Base-by-base conservation (phyloP, 2,888 invertebrate genomes). In the Dicroscelio sp. region DNA sequence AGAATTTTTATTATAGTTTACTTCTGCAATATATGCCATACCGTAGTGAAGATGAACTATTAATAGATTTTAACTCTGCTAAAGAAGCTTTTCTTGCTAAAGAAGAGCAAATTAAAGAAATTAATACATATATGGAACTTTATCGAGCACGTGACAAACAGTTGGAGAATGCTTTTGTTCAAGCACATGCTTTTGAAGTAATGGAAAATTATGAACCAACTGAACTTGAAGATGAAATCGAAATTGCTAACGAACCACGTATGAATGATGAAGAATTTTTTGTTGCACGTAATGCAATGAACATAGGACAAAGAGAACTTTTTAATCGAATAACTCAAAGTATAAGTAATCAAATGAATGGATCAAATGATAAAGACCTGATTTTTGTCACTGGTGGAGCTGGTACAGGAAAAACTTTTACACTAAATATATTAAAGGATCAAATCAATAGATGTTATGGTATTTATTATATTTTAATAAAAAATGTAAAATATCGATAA, bases 401-500 rank as follows among this genome's bases (percentile, higher is more conserved):
- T 17, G 69, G 80, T 33, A 80, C 85, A 14, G 80, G 80, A 67
- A 80, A 67, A 52, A 52, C 67, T 27, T 80, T 80, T 52, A 80
- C 80, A 6, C 35, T 67, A n/a, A 80, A 6, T 1, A 35, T 80
- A 52, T 27, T 80, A 55, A 80, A 84, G 31, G 71, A 82, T 23
- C 69, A 82, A 55, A 69, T 82, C 20, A 82, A 82, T 35, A 31
- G 82, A 33, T 82, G 84, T 84, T 84, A 84, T 84, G 73, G 84
- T 65, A 82, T 38, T 38, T 38, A 38, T 12, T 38, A 38, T 38
- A 38, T 38, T 38, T n/a, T n/a, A n/a, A n/a, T n/a, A n/a, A n/a
- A n/a, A n/a, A n/a, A n/a, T n/a, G n/a, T n/a, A n/a, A n/a, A n/a
- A n/a, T n/a, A n/a, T n/a, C n/a, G n/a, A n/a, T n/a, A n/a, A n/a